Percentiles rank a stretch among this genome's conserved stretches.
Evolutionary conservation across 2,797 vertebrate species (phyloP).

Genomic region (Diplodus puntazzo): DNA sequence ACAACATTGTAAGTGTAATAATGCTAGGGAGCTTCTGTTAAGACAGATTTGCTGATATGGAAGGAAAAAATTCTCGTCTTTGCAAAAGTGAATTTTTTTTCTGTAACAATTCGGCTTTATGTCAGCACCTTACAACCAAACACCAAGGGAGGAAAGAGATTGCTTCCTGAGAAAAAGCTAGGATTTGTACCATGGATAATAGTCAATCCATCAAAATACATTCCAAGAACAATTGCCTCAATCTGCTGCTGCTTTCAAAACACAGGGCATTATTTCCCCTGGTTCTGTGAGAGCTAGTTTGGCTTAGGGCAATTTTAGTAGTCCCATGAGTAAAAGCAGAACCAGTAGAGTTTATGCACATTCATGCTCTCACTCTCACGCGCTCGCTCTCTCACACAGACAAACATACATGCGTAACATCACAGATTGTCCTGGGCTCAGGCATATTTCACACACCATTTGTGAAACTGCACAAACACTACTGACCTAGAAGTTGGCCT

Average conservation of each 20-base stretch:
- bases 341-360: slow-evolving; percentile 33
- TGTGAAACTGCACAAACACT: slow-evolving; percentile 53
- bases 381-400: slow-evolving; percentile 6
- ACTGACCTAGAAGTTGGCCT: slow-evolving; percentile 39
- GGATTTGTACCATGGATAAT: slow-evolving; percentile 15
- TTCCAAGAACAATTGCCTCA: slow-evolving; percentile 13
- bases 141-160: neutral
- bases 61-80: too few species aligned
- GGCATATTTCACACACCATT: slow-evolving; percentile 71
- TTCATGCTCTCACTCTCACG: slow-evolving; percentile 17
- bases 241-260: slow-evolving; percentile 17
- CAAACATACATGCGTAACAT: slow-evolving; percentile 43
- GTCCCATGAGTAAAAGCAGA: slow-evolving; percentile 52
- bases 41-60: neutral
- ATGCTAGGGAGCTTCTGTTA: slow-evolving; percentile 18
- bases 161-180: slow-evolving; percentile 1
- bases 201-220: slow-evolving; percentile 39
- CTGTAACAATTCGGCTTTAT: slow-evolving; percentile 4
- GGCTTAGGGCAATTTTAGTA: slow-evolving; percentile 44
- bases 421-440: slow-evolving; percentile 22
- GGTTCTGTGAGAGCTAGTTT: slow-evolving; percentile 38
- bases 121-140: neutral
- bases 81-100: neutral
- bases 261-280: slow-evolving; percentile 27
- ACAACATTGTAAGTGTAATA: slow-evolving; percentile 10